These are phyloP conservation scores for Agonopterix alstromeriana DNA, from an alignment of 2,888 invertebrate species.

Conservation along the genomic window DNA sequence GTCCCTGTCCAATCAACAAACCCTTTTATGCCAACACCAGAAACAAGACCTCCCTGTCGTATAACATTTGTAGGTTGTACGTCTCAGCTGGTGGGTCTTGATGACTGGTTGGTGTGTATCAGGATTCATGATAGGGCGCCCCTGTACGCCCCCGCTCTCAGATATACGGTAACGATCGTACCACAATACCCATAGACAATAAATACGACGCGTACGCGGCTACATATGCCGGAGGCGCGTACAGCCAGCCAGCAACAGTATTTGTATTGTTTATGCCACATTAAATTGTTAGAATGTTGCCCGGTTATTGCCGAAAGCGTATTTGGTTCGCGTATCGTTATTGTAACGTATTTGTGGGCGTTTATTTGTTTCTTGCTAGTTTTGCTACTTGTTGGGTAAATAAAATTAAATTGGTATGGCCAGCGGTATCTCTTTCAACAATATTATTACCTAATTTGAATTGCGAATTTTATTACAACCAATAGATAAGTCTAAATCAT, in stretches of 20 bases:
- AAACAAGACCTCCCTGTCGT: slow-evolving; percentile 10
- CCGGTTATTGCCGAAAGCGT: slow-evolving; percentile 73
- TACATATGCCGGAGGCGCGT: slow-evolving; percentile 52
- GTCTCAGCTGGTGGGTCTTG: slow-evolving; percentile 44
- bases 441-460: too few relatives aligned
- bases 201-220: slow-evolving; percentile 64
- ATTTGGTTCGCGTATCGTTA: slow-evolving; percentile 64
- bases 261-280: slow-evolving; percentile 72
- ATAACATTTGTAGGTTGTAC: slow-evolving; percentile 15
- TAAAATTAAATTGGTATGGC: slow-evolving; percentile 8
- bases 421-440: too few relatives aligned
- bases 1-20: slow-evolving; percentile 64
- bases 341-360: slow-evolving; percentile 54
- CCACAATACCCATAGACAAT: slow-evolving; percentile 72
- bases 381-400: slow-evolving; percentile 19
- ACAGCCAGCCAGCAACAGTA: slow-evolving; percentile 47
- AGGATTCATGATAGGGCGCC: slow-evolving; percentile 71
- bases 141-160: slow-evolving; percentile 58
- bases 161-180: slow-evolving; percentile 72
- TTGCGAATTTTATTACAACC: too few relatives aligned
- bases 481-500: too few relatives aligned
- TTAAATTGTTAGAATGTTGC: slow-evolving; percentile 75
- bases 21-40: slow-evolving; percentile 43
- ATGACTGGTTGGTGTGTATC: slow-evolving; percentile 61
- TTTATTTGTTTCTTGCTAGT: slow-evolving; percentile 54